These are phyloP conservation scores for Hippocampus comes DNA, from an alignment of 2,113 vertebrate species.

Conservation along the genomic window DNA sequence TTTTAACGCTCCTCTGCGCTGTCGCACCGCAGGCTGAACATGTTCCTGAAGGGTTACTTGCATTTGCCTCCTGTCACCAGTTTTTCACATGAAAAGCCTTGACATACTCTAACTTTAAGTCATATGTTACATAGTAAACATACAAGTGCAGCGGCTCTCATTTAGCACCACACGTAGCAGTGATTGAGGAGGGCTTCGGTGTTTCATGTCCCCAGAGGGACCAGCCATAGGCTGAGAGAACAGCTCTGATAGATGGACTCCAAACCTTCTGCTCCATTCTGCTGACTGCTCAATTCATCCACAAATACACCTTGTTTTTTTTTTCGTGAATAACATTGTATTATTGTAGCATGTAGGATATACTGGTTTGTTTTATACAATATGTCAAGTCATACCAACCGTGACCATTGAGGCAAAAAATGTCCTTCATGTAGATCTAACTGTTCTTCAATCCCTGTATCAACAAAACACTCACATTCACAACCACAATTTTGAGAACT, in stretches of 20 bases:
- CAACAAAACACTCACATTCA: not conserved
- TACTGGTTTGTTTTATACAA: not conserved
- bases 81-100: not conserved
- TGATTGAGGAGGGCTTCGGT: constrained; percentile 23
- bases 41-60: not conserved
- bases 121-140: not conserved
- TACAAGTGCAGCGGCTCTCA: constrained; percentile 26
- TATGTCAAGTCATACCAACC: not conserved
- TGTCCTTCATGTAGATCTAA: not conserved
- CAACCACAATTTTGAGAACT: not conserved
- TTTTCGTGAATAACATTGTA: not conserved
- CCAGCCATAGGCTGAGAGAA: constrained; percentile 24
- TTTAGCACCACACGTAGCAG: constrained; percentile 22
- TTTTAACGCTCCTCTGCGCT: constrained; percentile 29
- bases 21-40: constrained; percentile 14
- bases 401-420: not conserved
- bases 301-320: constrained; percentile 7
- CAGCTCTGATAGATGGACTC: constrained; percentile 51
- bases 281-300: constrained; percentile 35
- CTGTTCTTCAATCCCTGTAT: not conserved
- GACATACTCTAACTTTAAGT: not conserved
- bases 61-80: not conserved
- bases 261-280: constrained; percentile 23
- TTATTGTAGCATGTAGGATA: not conserved
- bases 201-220: constrained; percentile 36